Evolutionary conservation across 2,113 vertebrate species (phyloP), one percentile per base, ranked within the genome.

Genomic region (Noctilio leporinus): DNA sequence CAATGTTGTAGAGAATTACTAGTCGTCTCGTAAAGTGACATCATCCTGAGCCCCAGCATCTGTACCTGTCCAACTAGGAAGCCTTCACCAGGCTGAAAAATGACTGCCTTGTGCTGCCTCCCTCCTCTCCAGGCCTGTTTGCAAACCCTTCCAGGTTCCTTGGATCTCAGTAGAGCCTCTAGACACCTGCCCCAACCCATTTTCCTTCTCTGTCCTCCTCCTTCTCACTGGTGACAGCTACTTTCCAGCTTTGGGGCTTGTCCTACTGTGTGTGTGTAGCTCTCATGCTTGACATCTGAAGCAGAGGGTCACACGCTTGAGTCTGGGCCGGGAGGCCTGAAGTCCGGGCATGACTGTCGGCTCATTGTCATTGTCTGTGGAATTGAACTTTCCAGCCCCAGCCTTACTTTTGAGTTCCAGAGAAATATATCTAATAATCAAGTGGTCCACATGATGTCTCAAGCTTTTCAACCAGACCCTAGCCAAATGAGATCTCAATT

Each of bases 351-450:
- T 40, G 69, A 64, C 30, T 4, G 19, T 86, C 80, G 85, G 22
- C 75, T 64, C n/a, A 45, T 76, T 77, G 51, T 91, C 38, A 65
- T 6, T 40, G 33, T 30, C 49, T 45, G 59, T 33, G 55, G 11
- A 87, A 72, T 87, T 95, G 40, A 49, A 45, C 62, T 84, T 47
- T 81, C 28, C 17, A 92, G 15, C 10, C 62, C 38, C 62, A 24
- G 47, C 16, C 28, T 94, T 77, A 45, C 19, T 93, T 72, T 38
- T 72, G 51, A 88, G n/a, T 30, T 51, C 43, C 82, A 75, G 33
- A 75, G 33, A 91, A 85, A 65, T 72, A 30, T 53, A 40, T 53
- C 15, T 10, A 30, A 0, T n/a, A n/a, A n/a, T n/a, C n/a, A n/a
- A n/a, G n/a, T n/a, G 5, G 5, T 47, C 10, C 10, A 75, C 7